These are phyloP conservation scores for Rhynchophorus ferrugineus DNA, from an alignment of 1,140 invertebrate genomes.

Conservation along the genomic window DNA sequence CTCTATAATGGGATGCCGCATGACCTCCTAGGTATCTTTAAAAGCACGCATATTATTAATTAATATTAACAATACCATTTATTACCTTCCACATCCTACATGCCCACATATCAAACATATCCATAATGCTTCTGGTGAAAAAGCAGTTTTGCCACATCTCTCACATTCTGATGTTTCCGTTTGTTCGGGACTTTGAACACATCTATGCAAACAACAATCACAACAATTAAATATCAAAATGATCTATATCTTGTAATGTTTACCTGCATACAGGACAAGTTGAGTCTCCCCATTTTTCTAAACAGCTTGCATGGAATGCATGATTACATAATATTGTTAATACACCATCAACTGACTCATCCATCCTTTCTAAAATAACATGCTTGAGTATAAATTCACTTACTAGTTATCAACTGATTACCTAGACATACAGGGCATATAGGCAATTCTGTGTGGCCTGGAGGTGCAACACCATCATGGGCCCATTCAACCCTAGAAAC, in stretches of 20 bases:
- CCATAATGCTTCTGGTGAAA: slow-evolving; percentile 77
- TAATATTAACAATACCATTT: background rate
- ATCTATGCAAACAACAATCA: slow-evolving; percentile 54
- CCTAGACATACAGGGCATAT: slow-evolving; percentile 88
- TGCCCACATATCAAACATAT: slow-evolving; percentile 98
- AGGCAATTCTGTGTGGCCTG: slow-evolving; percentile 90
- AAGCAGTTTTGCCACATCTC: slow-evolving; percentile 30
- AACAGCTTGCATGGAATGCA: slow-evolving; percentile 90
- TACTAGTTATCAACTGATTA: no score
- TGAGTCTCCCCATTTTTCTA: slow-evolving; percentile 94
- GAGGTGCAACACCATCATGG: slow-evolving; percentile 55
- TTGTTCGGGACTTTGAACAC: slow-evolving; percentile 87
- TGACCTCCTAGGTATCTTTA: slow-evolving; percentile 46
- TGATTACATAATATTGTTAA: slow-evolving; percentile 98
- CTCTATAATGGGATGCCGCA: slow-evolving; percentile 80
- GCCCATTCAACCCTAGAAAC: slow-evolving; percentile 86
- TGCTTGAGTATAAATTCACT: no score
- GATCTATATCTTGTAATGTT: background rate
- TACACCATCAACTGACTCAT: slow-evolving; percentile 95
- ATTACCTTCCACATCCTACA: slow-evolving; percentile 78
- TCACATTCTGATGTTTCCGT: slow-evolving; percentile 38
- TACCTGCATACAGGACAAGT: slow-evolving; percentile 63
- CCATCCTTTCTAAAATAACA: slow-evolving; percentile 79
- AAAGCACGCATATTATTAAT: slow-evolving; percentile 5
- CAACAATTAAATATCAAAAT: background rate